phyloP scores from a whole-genome alignment of 35 echinoderm and acorn worm genomes.

The Patiria miniata region DNA sequence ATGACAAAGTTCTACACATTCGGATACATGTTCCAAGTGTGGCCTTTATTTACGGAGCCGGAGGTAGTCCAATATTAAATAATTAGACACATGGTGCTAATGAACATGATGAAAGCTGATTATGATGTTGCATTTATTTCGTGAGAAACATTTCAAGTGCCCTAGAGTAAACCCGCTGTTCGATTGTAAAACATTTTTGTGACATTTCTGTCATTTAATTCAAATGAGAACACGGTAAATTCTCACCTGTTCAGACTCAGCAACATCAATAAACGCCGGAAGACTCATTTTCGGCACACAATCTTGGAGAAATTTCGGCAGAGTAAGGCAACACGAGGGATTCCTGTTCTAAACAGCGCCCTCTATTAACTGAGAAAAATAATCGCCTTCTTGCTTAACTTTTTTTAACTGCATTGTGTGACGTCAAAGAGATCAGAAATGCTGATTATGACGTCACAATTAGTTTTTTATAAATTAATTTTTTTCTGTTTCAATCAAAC shows the following conservation, averaged over 20 bases:
- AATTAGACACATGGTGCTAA: too few species aligned
- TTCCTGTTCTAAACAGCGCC: not conserved
- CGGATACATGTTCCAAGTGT: too few species aligned
- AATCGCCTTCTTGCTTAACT: too few species aligned
- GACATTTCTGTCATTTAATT: not conserved
- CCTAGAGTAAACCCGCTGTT: not conserved
- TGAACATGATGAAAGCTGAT: too few species aligned
- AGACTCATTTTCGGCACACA: slow-evolving; percentile 49
- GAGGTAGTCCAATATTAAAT: too few species aligned
- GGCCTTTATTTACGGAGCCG: too few species aligned
- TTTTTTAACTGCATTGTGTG: too few species aligned
- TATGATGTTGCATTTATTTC: not conserved
- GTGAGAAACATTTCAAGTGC: not conserved
- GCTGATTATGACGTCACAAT: too few species aligned
- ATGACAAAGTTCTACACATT: too few species aligned
- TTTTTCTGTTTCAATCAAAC: too few species aligned
- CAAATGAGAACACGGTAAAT: not conserved
- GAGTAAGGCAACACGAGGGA: not conserved
- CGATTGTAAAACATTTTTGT: not conserved
- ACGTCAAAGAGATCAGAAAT: too few species aligned
- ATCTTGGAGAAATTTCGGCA: not conserved
- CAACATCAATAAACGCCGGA: slow-evolving; percentile 65
- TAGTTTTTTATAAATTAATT: too few species aligned
- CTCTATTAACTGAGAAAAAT: not conserved
- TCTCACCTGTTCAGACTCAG: slow-evolving; percentile 58